phyloP scores from a whole-genome alignment of 2,797 vertebrate species.

The Anabacerthia variegaticeps region DNA sequence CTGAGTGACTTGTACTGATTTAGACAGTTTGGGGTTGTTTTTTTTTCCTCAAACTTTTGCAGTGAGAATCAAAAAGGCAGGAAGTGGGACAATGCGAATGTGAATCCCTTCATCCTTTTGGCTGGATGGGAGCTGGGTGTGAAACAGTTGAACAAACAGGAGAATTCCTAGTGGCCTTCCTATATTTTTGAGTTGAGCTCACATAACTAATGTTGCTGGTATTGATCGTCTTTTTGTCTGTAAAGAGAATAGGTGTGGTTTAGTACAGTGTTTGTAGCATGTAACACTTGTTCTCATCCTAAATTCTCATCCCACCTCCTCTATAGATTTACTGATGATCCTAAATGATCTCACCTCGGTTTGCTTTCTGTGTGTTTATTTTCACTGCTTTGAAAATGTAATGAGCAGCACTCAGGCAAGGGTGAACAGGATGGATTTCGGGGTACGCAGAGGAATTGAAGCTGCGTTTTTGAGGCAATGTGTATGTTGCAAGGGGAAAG shows the following conservation, averaged over 20 bases:
- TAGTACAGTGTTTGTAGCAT: fast-evolving
- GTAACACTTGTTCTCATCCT: neutral
- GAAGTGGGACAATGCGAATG: neutral
- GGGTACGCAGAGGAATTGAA: neutral
- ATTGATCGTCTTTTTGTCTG: neutral
- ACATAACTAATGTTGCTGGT: neutral
- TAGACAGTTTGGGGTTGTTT: neutral
- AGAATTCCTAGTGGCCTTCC: neutral
- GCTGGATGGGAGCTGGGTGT: neutral
- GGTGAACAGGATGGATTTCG: neutral
- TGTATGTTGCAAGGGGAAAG: neutral
- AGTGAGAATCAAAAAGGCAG: neutral
- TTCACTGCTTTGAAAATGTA: neutral
- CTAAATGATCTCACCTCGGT: neutral
- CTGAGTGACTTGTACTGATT: neutral
- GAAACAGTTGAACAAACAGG: neutral
- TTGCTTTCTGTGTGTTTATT: neutral
- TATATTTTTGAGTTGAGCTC: neutral
- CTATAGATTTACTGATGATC: neutral
- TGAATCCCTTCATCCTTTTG: neutral
- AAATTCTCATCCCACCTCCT: neutral
- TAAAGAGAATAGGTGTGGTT: neutral
- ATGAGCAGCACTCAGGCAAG: neutral
- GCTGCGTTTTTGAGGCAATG: neutral
- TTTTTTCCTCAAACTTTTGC: neutral